Evolutionary conservation across 1,140 invertebrate species (phyloP).

Genomic region (Apis florea): DNA sequence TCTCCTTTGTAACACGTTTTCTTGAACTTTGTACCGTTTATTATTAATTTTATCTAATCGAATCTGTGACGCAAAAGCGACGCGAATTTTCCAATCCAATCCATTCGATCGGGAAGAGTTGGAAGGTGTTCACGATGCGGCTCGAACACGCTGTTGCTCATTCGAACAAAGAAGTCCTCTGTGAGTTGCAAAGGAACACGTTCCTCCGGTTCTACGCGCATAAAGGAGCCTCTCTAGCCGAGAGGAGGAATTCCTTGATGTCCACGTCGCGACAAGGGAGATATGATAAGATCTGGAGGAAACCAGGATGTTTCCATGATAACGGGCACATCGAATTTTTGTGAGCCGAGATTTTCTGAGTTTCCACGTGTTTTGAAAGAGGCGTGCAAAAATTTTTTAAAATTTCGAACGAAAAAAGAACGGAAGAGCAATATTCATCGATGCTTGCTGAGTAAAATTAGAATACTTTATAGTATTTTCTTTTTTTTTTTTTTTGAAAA

Average conservation of each 20-base stretch:
- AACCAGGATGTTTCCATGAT: neutral
- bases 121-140: constrained; percentile 14
- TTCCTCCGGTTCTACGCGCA: constrained; percentile 54
- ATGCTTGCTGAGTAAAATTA: no score
- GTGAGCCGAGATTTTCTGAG: neutral
- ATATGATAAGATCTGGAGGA: constrained; percentile 36
- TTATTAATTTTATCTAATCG: neutral
- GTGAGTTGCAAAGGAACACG: constrained; percentile 50
- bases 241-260: constrained; percentile 57
- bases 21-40: neutral
- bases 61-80: neutral
- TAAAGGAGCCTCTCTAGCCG: constrained; percentile 54
- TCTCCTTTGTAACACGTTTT: neutral
- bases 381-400: no score
- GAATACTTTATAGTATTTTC: no score
- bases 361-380: neutral
- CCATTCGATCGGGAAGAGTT: neutral
- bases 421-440: no score
- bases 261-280: constrained; percentile 25
- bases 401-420: no score
- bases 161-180: constrained; percentile 65
- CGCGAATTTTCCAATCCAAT: neutral
- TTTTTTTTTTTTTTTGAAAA: no score
- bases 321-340: neutral
- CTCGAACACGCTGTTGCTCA: constrained; percentile 33